Evolutionary conservation across 2,888 invertebrate species (phyloP), one percentile per base, ranked within the genome.

Genomic region (Bombylius major): DNA sequence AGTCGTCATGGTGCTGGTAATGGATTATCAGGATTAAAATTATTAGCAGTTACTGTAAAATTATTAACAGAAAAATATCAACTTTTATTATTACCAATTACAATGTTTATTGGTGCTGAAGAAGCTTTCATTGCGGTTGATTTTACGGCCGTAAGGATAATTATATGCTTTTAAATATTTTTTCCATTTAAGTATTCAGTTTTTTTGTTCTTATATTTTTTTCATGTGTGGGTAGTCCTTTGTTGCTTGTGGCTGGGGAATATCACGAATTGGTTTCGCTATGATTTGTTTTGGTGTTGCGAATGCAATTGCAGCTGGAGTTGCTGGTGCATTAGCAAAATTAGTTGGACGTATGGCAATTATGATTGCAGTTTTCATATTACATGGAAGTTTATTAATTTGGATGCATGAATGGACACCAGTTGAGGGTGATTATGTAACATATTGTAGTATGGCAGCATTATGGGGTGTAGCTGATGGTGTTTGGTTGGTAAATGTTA

Each of bases 221-320:
- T 33, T 32, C 9, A 23, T 23, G 23, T 47, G 68, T 75, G n/a
- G n/a, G 11, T 75, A 90, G 88, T 85, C 89, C 1, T 91, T 84
- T 68, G 86, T 91, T 0, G 87, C 89, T 1, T 91, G 91, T 65
- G 87, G 89, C 0, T 88, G 87, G 82, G 89, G 95, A 3, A 88
- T 95, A 62, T 84, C 83, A 62, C 88, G 92, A 71, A 92, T 96
- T 53, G 96, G 96, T 1, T 93, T 87, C 69, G 91, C 93, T 54
- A 89, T 95, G 88, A 91, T 95, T 60, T 90, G 91, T 69, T 94
- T 91, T 70, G 95, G 95, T 0, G 81, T 89, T 8, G 86, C 86
- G 62, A 92, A 93, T 68, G 91, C 93, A 0, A 70, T 91, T n/a
- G 88, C 89, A 0, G 91, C 94, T 0, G 82, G 89, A 1, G 72